Percentiles rank a stretch among this genome's conserved stretches.
Conservation (phyloP, 2,888 invertebrate genomes). For the Clusia tigrina region DNA sequence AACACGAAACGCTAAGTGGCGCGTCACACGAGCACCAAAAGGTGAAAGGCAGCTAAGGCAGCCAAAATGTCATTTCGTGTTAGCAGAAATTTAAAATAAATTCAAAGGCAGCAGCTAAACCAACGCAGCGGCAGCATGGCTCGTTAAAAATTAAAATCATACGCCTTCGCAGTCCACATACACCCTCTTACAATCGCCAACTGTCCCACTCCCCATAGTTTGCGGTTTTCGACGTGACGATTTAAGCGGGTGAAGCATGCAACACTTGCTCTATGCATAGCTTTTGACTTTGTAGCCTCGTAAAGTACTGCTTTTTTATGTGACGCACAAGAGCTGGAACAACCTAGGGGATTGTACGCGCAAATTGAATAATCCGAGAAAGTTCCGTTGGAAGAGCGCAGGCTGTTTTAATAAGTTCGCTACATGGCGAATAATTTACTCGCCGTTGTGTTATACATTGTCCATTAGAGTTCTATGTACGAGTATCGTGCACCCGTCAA, state of each 20-base stretch:
- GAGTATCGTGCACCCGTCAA: no score
- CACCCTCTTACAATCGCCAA: conserved; percentile 9
- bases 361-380: no score
- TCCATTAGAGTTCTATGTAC: no score
- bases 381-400: no score
- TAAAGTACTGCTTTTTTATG: conserved; percentile 47
- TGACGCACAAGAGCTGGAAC: conserved; percentile 43
- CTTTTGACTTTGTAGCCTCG: conserved; percentile 37
- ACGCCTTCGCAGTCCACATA: conserved; percentile 25
- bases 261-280: conserved; percentile 40
- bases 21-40: neutral
- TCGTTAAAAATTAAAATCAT: conserved; percentile 52
- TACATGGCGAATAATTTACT: no score
- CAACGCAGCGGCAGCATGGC: conserved; percentile 14
- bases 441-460: no score
- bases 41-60: no score
- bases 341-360: no score
- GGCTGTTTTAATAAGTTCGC: no score
- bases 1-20: conserved; percentile 12
- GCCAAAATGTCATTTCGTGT: conserved; percentile 38
- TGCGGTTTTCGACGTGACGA: conserved; percentile 39
- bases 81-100: conserved; percentile 40
- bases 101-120: conserved; percentile 14
- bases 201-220: conserved; percentile 11
- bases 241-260: conserved; percentile 47